A percentile compares a stretch with the other conserved stretches of the same genome.
phyloP scores from a whole-genome alignment of 2,113 vertebrate genomes.

The Notarius quadriscutis region DNA sequence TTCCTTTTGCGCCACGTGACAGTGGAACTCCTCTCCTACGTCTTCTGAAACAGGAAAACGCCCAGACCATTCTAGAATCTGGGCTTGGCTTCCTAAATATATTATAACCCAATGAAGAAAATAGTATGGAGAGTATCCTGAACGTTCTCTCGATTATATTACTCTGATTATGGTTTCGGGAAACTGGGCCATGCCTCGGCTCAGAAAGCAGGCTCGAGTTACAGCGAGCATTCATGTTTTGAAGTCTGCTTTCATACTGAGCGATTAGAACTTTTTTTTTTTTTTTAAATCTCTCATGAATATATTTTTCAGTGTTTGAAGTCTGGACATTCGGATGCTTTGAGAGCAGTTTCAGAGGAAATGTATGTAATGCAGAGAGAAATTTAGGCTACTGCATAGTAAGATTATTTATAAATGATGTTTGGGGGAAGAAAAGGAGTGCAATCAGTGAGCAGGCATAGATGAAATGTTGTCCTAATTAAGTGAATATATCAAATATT shows the following conservation, averaged over 20 bases:
- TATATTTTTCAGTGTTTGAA: background rate
- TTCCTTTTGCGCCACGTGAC: background rate
- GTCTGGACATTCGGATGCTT: background rate
- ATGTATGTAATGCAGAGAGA: background rate
- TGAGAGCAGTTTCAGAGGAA: background rate
- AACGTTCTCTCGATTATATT: background rate
- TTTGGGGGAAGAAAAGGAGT: background rate
- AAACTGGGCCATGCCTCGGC: background rate
- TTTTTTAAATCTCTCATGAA: too few relatives aligned
- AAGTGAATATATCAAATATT: background rate
- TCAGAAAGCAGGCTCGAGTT: background rate
- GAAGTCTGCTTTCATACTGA: background rate
- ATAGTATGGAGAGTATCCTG: background rate
- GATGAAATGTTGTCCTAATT: background rate
- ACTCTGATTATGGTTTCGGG: background rate
- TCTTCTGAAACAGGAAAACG: background rate
- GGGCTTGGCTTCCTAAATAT: background rate
- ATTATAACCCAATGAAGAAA: background rate
- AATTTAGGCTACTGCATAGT: background rate
- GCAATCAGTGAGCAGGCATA: background rate
- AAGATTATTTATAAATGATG: background rate
- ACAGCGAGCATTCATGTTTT: constrained; percentile 9
- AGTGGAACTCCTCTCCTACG: background rate
- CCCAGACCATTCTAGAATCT: background rate
- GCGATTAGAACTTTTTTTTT: background rate